A percentile compares a stretch with the other conserved stretches of the same genome.
Conservation (phyloP, 2,797 vertebrate genomes). For the Epinephelus coioides region DNA sequence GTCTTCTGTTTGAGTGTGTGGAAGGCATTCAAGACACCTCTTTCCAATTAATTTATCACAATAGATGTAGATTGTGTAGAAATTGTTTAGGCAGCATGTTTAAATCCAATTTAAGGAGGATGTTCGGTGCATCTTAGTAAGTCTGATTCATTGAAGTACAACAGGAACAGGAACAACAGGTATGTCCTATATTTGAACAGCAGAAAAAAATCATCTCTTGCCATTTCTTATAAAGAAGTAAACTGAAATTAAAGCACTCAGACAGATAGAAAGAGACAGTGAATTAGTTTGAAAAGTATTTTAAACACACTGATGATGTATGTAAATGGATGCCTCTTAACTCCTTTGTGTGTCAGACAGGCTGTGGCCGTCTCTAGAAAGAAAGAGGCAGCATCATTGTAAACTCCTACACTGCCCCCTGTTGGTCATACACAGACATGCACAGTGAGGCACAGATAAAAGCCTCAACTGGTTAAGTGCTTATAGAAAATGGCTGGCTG, state of each 20-base stretch:
- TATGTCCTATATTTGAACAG: not conserved
- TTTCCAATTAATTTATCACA: not conserved
- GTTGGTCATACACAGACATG: constrained; percentile 57
- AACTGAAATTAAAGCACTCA: not conserved
- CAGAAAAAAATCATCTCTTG: not conserved
- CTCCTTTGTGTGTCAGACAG: constrained; percentile 56
- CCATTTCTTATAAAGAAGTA: not conserved
- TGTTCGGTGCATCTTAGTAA: not conserved
- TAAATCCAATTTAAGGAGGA: not conserved
- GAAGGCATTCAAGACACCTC: not conserved
- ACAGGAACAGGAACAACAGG: constrained; percentile 7
- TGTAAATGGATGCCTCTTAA: constrained; percentile 59
- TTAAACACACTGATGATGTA: constrained; percentile 59
- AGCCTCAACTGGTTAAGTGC: constrained; percentile 13
- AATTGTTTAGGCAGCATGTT: not conserved
- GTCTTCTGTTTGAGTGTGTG: not conserved
- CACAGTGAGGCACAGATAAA: constrained; percentile 11
- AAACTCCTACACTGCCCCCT: constrained; percentile 84
- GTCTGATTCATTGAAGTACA: not conserved
- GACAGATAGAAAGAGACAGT: not conserved
- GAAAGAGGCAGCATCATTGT: constrained; percentile 37
- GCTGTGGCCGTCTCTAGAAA: constrained; percentile 31
- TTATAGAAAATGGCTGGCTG: constrained; percentile 40
- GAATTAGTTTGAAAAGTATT: constrained; percentile 51
- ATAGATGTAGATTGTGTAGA: not conserved